A percentile compares a stretch with the other conserved stretches of the same genome.
Evolutionary conservation across 2,113 vertebrate species (phyloP).

Genomic region (Puntigrus tetrazona): DNA sequence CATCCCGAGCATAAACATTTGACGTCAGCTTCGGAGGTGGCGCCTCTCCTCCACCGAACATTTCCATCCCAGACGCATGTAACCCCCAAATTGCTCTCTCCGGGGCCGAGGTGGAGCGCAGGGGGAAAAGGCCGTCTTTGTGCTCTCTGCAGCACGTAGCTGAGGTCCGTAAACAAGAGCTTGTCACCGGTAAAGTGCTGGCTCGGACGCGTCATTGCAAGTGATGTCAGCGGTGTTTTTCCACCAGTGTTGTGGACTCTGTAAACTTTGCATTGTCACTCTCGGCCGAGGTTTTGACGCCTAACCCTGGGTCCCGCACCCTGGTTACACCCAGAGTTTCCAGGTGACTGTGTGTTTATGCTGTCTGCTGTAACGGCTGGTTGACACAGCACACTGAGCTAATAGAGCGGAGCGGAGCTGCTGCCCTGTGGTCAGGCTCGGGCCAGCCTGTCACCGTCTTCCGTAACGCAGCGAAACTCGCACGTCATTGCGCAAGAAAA

Average conservation of each 20-base stretch:
- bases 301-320: conserved; percentile 17
- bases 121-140: conserved; percentile 69
- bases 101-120: conserved; percentile 60
- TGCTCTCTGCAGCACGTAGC: conserved; percentile 57
- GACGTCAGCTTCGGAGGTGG: conserved; percentile 65
- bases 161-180: conserved; percentile 65
- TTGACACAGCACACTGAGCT: conserved; percentile 57
- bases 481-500: neutral
- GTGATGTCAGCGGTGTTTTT: conserved; percentile 74
- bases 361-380: conserved; percentile 51
- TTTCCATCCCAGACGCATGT: conserved; percentile 70
- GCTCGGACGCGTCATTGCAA: conserved; percentile 4
- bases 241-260: conserved; percentile 48
- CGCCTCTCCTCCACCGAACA: conserved; percentile 66
- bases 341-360: conserved; percentile 56
- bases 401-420: conserved; percentile 42
- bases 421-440: conserved; percentile 36
- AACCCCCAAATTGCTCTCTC: conserved; percentile 39
- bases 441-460: conserved; percentile 33
- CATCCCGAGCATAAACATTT: conserved; percentile 57
- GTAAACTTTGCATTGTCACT: conserved; percentile 59
- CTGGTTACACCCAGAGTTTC: conserved; percentile 49
- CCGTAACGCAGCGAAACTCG: neutral
- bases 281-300: conserved; percentile 27
- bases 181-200: conserved; percentile 65